A percentile compares a stretch with the other conserved stretches of the same genome.
Conservation (phyloP, 2,888 invertebrate genomes). For the Parascotia fuliginaria region DNA sequence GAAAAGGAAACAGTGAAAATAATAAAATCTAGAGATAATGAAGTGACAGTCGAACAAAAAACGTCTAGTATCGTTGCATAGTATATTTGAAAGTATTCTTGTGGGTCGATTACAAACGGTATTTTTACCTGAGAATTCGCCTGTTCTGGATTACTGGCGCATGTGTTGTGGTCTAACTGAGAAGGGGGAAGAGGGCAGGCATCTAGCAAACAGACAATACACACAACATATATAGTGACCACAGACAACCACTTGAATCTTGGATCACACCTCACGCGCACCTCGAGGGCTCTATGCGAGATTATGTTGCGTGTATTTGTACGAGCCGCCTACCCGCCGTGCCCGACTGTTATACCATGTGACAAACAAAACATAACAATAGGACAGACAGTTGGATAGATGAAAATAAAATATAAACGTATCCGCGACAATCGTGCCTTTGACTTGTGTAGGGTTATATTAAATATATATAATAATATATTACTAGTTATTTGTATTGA, state of each 20-base stretch:
- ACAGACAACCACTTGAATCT: constrained; percentile 84
- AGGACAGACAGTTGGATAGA: constrained; percentile 81
- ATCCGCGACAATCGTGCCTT: constrained; percentile 34
- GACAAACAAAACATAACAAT: constrained; percentile 69
- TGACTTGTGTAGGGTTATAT: constrained; percentile 47
- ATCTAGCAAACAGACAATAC: constrained; percentile 97
- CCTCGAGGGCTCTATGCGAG: constrained; percentile 70
- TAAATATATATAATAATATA: constrained; percentile 18
- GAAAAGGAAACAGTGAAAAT: constrained; percentile 74
- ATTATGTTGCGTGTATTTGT: constrained; percentile 84
- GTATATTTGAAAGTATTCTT: constrained; percentile 81
- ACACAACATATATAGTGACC: constrained; percentile 88
- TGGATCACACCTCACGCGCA: constrained; percentile 85
- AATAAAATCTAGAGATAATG: constrained; percentile 77
- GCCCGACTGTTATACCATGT: constrained; percentile 40
- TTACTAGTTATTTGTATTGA: constrained; percentile 29
- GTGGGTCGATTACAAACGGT: constrained; percentile 83
- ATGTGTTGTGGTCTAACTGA: constrained; percentile 95
- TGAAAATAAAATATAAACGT: constrained; percentile 75
- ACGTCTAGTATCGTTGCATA: constrained; percentile 82
- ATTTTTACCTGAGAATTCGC: constrained; percentile 89
- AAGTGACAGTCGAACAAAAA: constrained; percentile 81
- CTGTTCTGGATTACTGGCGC: constrained; percentile 90
- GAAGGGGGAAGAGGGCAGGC: constrained; percentile 96
- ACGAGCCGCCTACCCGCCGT: constrained; percentile 75